These are phyloP conservation scores for Pardosa pseudoannulata DNA, from an alignment of 2,888 invertebrate genomes.

Conservation along the genomic window DNA sequence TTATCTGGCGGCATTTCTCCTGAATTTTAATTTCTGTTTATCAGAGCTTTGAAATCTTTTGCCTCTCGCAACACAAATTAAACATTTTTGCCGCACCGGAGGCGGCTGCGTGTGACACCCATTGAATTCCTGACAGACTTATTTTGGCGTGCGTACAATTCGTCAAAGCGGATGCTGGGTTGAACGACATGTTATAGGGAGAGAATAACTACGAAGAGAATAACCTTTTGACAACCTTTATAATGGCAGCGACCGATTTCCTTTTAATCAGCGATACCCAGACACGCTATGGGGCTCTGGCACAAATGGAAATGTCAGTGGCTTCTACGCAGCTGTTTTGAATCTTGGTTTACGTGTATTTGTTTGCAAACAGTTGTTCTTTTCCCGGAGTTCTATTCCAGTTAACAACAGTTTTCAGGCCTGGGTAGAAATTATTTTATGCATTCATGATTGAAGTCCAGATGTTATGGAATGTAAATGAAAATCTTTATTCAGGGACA, in stretches of 20 bases:
- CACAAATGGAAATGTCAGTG: background rate
- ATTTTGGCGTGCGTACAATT: background rate
- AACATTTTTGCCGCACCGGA: too few relatives aligned
- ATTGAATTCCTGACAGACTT: background rate
- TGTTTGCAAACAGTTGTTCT: too few relatives aligned
- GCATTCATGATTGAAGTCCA: too few relatives aligned
- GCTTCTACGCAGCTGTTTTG: background rate
- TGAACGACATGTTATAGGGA: background rate
- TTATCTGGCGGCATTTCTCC: too few relatives aligned
- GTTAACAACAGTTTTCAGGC: too few relatives aligned
- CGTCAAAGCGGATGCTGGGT: background rate
- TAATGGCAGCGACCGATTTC: background rate
- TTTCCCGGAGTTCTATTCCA: too few relatives aligned
- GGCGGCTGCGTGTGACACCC: background rate
- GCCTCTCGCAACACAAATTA: background rate
- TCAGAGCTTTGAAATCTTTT: too few relatives aligned
- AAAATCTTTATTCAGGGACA: too few relatives aligned
- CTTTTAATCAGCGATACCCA: background rate
- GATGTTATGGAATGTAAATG: too few relatives aligned
- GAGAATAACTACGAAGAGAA: background rate
- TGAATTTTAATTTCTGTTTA: too few relatives aligned
- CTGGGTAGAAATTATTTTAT: too few relatives aligned
- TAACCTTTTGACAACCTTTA: constrained; percentile 1
- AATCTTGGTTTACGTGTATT: background rate
- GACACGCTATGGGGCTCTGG: background rate